A percentile compares a stretch with the other conserved stretches of the same genome.
Evolutionary conservation across 2,888 invertebrate species (phyloP).

Genomic region (Thyatira batis): DNA sequence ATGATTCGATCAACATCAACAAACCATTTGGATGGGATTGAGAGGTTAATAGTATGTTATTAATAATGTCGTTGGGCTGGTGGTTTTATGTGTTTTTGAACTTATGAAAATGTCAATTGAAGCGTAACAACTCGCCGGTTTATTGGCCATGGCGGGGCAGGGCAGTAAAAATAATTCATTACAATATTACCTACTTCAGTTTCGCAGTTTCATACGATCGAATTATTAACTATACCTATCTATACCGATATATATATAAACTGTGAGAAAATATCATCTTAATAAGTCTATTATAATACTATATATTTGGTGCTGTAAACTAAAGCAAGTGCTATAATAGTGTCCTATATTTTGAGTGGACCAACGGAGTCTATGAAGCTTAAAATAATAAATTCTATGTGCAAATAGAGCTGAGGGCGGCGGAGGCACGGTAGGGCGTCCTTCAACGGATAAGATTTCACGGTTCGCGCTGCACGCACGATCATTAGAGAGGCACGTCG

Average conservation of each 20-base stretch:
- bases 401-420: conserved; percentile 16
- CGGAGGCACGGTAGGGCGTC: conserved; percentile 33
- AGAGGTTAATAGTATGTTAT: conserved; percentile 55
- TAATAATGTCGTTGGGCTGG: conserved; percentile 30
- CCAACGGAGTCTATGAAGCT: background rate
- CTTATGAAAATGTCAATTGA: background rate
- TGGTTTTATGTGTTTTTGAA: background rate
- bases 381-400: conserved; percentile 1
- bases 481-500: conserved; percentile 69
- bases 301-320: too few relatives aligned
- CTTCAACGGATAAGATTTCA: conserved; percentile 45
- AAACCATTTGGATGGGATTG: conserved; percentile 54
- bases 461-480: conserved; percentile 50
- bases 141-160: background rate
- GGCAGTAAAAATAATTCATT: too few relatives aligned
- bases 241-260: too few relatives aligned
- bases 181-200: too few relatives aligned
- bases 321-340: too few relatives aligned
- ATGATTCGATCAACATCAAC: conserved; percentile 74
- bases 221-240: too few relatives aligned
- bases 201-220: too few relatives aligned
- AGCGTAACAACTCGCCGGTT: background rate
- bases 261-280: too few relatives aligned
- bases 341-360: background rate
- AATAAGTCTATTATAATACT: too few relatives aligned